Base-by-base conservation (phyloP, 2,888 invertebrate genomes). In the Scaptomyza cyrtandrae region DNA sequence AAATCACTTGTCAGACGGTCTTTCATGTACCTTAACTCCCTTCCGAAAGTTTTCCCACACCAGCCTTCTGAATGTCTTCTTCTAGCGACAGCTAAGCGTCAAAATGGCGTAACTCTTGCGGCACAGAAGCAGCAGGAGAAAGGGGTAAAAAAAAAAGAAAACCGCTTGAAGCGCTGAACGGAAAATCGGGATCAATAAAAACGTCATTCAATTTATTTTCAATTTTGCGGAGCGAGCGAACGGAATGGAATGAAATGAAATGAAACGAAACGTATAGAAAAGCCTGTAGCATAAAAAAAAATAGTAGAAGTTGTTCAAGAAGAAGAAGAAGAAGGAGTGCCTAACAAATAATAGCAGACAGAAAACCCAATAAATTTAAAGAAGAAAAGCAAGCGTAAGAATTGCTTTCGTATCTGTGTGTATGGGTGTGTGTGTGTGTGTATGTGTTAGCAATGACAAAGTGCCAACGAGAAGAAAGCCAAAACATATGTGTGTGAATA, bases 121-220 rank as follows among this genome's bases (percentile, higher is more conserved):
- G 19, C 56, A 33, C 33, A 33, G 33, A 33, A 33, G 33, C 29
- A 33, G 41, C 39, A 62, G 6, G 46, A 19, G 48, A 13, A 6
- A 13, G 48, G 11, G 48, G 31, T 3, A 16, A 10, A 46, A 55
- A 45, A 45, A 37, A 62, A 64, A 64, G 24, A 1, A 66, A 61
- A 70, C 24, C 61, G 55, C 60, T 65, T 68, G 56, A 61, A 75
- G 68, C 69, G 59, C 60, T 66, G 49, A 70, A 59, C 70, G 67
- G 67, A 88, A 89, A 87, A 86, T 88, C 85, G 83, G 74, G 86
- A 83, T 89, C 85, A 89, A 86, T 86, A 86, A 86, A 86, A 86
- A 88, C 80, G 85, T 86, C 85, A 88, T 86, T 86, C 85, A 86
- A 86, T 86, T 86, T 88, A 89, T 86, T 89, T 88, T 86, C 89